Evolutionary conservation across 1,140 invertebrate species (phyloP).

Genomic region (Zophobas morio): DNA sequence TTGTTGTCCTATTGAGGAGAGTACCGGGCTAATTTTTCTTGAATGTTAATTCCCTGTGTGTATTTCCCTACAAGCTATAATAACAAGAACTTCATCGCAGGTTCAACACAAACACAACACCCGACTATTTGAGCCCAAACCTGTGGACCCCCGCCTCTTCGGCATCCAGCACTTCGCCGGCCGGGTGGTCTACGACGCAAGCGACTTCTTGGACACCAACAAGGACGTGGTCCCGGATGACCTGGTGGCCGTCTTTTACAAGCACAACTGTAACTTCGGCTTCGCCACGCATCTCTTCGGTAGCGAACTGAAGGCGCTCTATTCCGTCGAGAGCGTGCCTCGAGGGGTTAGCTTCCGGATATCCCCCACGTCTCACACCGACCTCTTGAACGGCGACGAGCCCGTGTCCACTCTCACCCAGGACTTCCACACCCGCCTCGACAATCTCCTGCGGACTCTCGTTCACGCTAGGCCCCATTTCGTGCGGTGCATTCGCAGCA

Average conservation of each 20-base stretch:
- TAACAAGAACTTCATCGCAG: too few relatives aligned
- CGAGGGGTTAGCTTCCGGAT: conserved; percentile 89
- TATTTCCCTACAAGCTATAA: too few relatives aligned
- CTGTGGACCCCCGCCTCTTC: conserved; percentile 85
- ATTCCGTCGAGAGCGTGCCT: conserved; percentile 85
- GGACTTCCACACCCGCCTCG: conserved; percentile 94
- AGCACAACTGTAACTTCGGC: conserved; percentile 93
- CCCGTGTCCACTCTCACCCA: conserved; percentile 92
- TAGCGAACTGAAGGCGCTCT: conserved; percentile 90
- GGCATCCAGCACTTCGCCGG: conserved; percentile 94
- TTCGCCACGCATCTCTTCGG: conserved; percentile 96
- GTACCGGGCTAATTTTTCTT: too few relatives aligned
- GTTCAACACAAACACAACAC: conserved; percentile 86
- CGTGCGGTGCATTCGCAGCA: conserved; percentile 91
- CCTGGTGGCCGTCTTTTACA: conserved; percentile 92
- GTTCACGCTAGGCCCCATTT: conserved; percentile 96
- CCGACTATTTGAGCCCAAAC: conserved; percentile 82
- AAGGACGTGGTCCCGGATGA: conserved; percentile 94
- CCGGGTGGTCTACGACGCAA: conserved; percentile 90
- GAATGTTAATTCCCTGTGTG: too few relatives aligned
- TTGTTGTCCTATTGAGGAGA: too few relatives aligned
- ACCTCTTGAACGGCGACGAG: conserved; percentile 89
- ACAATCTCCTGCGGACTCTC: conserved; percentile 91
- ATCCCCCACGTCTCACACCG: conserved; percentile 91
- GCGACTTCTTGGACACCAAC: conserved; percentile 92